Conservation (phyloP, 1,140 invertebrate genomes). For the Ostrea edulis region DNA sequence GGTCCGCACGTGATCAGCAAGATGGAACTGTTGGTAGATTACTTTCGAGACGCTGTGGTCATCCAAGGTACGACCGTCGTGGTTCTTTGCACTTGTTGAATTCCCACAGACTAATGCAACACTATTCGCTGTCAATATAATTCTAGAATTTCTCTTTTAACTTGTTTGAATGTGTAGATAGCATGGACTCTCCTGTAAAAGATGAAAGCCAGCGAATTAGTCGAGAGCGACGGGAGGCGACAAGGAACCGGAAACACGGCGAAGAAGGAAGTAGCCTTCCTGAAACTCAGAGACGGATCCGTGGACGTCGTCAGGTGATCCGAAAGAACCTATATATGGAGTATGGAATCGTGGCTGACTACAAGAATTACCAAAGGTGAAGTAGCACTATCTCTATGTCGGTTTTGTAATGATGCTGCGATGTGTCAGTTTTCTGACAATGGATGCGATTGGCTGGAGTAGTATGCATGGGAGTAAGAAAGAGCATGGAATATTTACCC, state of each 20-base stretch:
- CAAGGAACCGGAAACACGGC: neutral
- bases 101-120: no score
- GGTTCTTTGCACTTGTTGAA: no score
- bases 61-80: neutral
- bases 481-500: no score
- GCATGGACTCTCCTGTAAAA: neutral
- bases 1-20: slow-evolving; percentile 3
- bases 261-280: neutral
- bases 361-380: slow-evolving; percentile 10
- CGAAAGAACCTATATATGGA: neutral
- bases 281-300: neutral
- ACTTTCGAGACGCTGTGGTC: slow-evolving; percentile 13
- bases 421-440: no score
- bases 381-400: no score
- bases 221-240: neutral
- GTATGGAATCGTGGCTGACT: slow-evolving; percentile 5
- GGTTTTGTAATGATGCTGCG: no score
- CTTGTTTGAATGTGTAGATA: neutral
- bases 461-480: no score
- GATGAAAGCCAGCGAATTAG: slow-evolving; percentile 5
- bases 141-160: no score
- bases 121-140: no score
- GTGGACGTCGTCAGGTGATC: slow-evolving; percentile 1
- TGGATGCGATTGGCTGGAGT: no score
- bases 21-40: neutral